phyloP scores from a whole-genome alignment of 2,113 vertebrate species.

The Glaucidium brasilianum region DNA sequence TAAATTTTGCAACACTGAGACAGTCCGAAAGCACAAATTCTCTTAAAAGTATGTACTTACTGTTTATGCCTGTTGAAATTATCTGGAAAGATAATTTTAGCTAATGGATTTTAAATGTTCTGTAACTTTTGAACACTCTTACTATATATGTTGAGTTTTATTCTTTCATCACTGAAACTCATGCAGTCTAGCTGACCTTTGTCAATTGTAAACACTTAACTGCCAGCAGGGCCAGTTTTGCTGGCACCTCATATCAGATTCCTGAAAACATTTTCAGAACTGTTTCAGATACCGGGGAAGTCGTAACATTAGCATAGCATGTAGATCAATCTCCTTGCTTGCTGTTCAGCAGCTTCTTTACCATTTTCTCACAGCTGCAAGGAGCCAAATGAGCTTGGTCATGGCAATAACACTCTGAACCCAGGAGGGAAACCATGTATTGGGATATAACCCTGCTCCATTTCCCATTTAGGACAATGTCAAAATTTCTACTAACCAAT shows the following conservation, averaged over 20 bases:
- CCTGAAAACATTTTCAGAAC: conserved; percentile 13
- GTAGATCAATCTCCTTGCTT: not conserved
- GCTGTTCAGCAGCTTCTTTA: not conserved
- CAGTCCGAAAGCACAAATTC: not conserved
- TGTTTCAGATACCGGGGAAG: not conserved
- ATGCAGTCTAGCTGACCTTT: not conserved
- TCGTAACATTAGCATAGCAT: not conserved
- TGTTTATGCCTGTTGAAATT: not conserved
- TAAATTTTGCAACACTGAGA: not conserved
- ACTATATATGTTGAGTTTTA: not conserved
- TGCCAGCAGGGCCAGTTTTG: not conserved
- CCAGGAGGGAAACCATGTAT: not conserved
- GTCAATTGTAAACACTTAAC: not conserved
- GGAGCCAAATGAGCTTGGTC: not conserved
- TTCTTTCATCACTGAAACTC: not conserved
- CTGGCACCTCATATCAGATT: not conserved
- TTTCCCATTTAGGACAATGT: not conserved
- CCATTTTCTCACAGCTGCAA: not conserved
- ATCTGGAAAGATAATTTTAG: conserved; percentile 11
- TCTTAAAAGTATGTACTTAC: not conserved
- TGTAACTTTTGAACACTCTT: not conserved
- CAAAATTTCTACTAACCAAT: not conserved
- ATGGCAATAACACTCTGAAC: not conserved
- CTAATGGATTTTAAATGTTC: conserved; percentile 40
- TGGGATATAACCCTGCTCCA: not conserved